Evolutionary conservation across 2,113 vertebrate species (phyloP).

Genomic region (Xyrauchen texanus): DNA sequence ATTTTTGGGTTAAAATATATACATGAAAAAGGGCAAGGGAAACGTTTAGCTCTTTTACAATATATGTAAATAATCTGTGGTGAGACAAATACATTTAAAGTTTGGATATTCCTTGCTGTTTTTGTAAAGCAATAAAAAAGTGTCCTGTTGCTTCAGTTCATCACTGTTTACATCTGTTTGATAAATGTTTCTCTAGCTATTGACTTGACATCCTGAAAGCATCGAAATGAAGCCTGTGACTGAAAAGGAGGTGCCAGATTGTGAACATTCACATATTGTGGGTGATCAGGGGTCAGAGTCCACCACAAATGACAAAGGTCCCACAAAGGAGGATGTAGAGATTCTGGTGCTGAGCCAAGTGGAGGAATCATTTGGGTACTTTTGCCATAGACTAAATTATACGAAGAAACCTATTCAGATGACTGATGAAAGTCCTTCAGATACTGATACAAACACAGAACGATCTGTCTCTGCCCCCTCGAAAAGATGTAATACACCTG

Average conservation of each 20-base stretch:
- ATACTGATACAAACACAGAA: not conserved
- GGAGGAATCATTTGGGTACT: not conserved
- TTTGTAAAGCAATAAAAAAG: too few species aligned
- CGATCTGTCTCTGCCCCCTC: not conserved
- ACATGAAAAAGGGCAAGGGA: too few species aligned
- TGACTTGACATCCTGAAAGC: not conserved
- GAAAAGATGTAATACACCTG: not conserved
- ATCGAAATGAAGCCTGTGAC: not conserved
- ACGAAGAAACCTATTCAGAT: not conserved
- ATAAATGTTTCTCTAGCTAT: not conserved
- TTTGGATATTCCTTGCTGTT: too few species aligned
- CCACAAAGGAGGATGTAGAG: not conserved
- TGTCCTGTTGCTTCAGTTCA: too few species aligned
- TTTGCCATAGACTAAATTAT: slow-evolving; percentile 23
- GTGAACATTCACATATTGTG: not conserved
- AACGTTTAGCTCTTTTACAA: too few species aligned
- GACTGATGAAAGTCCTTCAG: not conserved
- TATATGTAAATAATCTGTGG: too few species aligned
- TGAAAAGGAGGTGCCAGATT: not conserved
- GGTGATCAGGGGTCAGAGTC: not conserved
- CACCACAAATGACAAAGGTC: too few species aligned
- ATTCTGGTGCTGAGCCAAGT: slow-evolving; percentile 2
- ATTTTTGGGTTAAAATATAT: too few species aligned
- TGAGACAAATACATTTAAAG: too few species aligned
- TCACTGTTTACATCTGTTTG: too few species aligned